Conservation (phyloP, 2,113 vertebrate genomes). For the Antigone vipio region DNA sequence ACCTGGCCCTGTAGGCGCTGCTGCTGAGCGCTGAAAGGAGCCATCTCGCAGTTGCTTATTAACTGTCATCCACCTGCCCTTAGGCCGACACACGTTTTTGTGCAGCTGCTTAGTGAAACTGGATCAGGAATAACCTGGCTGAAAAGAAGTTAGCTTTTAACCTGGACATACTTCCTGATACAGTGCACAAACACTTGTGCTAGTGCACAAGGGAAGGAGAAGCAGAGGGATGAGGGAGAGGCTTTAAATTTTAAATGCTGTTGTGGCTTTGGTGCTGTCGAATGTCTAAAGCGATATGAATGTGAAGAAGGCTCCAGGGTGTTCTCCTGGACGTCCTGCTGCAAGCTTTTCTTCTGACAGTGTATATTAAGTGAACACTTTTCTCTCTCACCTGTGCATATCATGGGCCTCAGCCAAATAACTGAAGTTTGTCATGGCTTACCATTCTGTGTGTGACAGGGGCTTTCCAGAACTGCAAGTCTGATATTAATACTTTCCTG, state of each 20-base stretch:
- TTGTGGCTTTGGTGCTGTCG: background rate
- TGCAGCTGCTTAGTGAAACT: background rate
- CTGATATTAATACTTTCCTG: background rate
- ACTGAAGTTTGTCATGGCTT: background rate
- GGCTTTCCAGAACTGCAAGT: background rate
- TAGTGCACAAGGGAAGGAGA: background rate
- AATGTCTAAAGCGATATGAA: background rate
- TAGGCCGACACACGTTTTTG: background rate
- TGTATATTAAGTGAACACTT: background rate
- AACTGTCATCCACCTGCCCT: constrained; percentile 7
- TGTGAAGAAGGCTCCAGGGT: background rate
- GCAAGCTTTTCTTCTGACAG: background rate
- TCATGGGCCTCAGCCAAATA: background rate
- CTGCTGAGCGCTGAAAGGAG: rapidly evolving
- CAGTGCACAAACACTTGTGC: background rate
- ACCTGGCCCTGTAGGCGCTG: rapidly evolving
- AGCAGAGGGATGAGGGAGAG: background rate
- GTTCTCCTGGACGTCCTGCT: background rate
- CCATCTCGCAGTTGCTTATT: background rate
- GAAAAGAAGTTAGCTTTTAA: constrained; percentile 31
- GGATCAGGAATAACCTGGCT: background rate
- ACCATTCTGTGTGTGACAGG: background rate
- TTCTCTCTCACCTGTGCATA: background rate
- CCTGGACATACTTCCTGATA: background rate
- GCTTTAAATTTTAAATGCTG: background rate